Evolutionary conservation across 2,113 vertebrate genomes (phyloP), one percentile per base, ranked within the genome.

Genomic region (Bagarius yarrelli): DNA sequence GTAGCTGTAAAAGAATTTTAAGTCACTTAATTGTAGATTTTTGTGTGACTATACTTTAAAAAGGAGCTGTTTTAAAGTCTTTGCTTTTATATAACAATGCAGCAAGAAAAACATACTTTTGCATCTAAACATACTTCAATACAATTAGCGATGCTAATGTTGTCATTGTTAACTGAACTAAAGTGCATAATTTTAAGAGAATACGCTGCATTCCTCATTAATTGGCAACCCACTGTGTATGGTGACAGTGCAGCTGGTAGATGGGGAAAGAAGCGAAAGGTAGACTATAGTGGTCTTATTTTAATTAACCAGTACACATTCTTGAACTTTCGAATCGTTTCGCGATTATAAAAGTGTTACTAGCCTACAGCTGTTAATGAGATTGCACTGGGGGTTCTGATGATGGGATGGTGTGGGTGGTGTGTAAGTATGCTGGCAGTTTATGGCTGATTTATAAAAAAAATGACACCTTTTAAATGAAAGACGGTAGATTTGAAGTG

Each of bases 291-390:
- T 34, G 47, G 4, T 61, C 8, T 14, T 75, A 32, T 36, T 73
- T 73, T 55, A 73, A 36, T 34, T 3, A 16, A 36, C 6, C 27
- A 30, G 9, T 19, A 19, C 59, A 59, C n/a, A 44, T 57, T 23
- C 56, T 13, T n/a, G 32, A 40, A n/a, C 72, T 75, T 75, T 57
- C 15, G 52, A 73, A 73, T 75, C n/a, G 23, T 75, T 74, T 75
- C 53, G 52, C 8, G 53, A 55, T 73, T 73, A 73, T 53, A 23
- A 30, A 73, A 32, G 2, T 57, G 21, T 8, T n/a, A n/a, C 19
- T 34, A 27, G 32, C 2, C 71, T 74, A n/a, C 6, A 36, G 71
- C 23, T 74, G 19, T 4, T 74, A 74, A 74, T 74, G 71, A 74
- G 52, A 12, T 74, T 34, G 52, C 30, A 36, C 21, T 34, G 21